These are phyloP conservation scores for Gonatopus flavifemur DNA, from an alignment of 1,140 invertebrate genomes.

Conservation along the genomic window DNA sequence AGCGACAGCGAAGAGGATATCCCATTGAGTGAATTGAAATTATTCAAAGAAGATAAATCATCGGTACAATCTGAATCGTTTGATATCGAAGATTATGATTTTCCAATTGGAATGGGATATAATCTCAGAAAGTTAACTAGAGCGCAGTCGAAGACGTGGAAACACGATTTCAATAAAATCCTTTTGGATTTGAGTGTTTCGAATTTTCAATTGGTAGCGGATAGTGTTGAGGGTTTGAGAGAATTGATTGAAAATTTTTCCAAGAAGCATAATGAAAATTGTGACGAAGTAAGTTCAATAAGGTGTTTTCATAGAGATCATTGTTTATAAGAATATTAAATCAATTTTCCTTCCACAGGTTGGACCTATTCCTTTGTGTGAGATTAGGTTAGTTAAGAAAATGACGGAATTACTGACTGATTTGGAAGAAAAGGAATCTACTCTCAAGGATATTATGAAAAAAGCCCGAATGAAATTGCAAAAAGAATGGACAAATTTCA, in stretches of 20 bases:
- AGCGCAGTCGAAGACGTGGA: background rate
- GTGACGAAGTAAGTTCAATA: background rate
- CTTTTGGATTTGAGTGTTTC: conserved; percentile 41
- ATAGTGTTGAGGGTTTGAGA: conserved; percentile 41
- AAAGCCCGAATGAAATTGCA: conserved; percentile 41
- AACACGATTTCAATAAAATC: conserved; percentile 34
- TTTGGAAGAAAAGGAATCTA: conserved; percentile 34
- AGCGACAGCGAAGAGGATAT: conserved; percentile 16
- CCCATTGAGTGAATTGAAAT: background rate
- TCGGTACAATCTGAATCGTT: conserved; percentile 2
- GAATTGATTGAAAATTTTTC: conserved; percentile 36
- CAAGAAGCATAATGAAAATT: background rate
- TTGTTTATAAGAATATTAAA: background rate
- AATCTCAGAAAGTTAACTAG: conserved; percentile 2
- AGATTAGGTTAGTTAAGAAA: conserved; percentile 36
- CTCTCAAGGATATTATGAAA: conserved; percentile 34
- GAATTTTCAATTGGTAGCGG: conserved; percentile 44
- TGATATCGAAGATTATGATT: conserved; percentile 10
- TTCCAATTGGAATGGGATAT: conserved; percentile 12
- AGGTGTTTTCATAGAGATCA: conserved; percentile 1
- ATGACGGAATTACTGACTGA: conserved; percentile 32
- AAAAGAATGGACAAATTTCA: conserved; percentile 42
- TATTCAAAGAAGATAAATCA: conserved; percentile 1
- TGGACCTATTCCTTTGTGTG: conserved; percentile 29
- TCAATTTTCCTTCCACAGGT: conserved; percentile 23